These are phyloP conservation scores for Dolichopus griseipennis DNA, from an alignment of 2,888 invertebrate genomes.

Conservation along the genomic window DNA sequence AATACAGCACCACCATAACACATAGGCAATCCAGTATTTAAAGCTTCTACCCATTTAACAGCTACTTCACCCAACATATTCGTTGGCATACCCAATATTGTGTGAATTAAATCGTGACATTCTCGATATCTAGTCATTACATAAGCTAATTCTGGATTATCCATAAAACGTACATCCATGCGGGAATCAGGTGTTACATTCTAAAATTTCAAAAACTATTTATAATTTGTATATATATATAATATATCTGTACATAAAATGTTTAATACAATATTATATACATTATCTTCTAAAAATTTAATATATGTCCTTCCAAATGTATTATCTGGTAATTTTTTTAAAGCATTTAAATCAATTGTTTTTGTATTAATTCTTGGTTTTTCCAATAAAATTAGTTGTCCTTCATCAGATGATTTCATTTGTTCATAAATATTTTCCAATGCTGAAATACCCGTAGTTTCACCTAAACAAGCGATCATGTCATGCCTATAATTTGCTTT, in stretches of 20 bases:
- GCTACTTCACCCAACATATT: slow-evolving; percentile 87
- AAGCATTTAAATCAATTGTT: slow-evolving; percentile 64
- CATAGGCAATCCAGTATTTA: slow-evolving; percentile 94
- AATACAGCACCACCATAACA: slow-evolving; percentile 87
- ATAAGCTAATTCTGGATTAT: slow-evolving; percentile 80
- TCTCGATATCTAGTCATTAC: slow-evolving; percentile 97
- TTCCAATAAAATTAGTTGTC: slow-evolving; percentile 61
- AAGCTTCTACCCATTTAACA: slow-evolving; percentile 96
- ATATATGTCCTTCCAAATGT: slow-evolving; percentile 82
- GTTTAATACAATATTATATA: slow-evolving; percentile 37
- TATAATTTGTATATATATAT: not conserved
- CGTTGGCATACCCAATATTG: slow-evolving; percentile 85
- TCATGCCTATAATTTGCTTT: slow-evolving; percentile 53
- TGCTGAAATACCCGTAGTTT: slow-evolving; percentile 72
- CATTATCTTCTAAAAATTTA: slow-evolving; percentile 70
- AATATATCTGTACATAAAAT: not conserved
- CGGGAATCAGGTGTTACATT: slow-evolving; percentile 90
- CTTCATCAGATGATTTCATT: slow-evolving; percentile 73
- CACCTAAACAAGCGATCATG: slow-evolving; percentile 91
- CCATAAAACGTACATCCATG: slow-evolving; percentile 80
- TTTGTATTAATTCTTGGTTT: slow-evolving; percentile 80
- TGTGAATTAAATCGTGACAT: slow-evolving; percentile 91
- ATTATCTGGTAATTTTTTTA: slow-evolving; percentile 63
- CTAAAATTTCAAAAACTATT: slow-evolving; percentile 24
- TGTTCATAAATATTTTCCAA: slow-evolving; percentile 60